A percentile compares a stretch with the other conserved stretches of the same genome.
Evolutionary conservation across 2,888 invertebrate genomes (phyloP).

Genomic region (Leptinotarsa rubiginosa): DNA sequence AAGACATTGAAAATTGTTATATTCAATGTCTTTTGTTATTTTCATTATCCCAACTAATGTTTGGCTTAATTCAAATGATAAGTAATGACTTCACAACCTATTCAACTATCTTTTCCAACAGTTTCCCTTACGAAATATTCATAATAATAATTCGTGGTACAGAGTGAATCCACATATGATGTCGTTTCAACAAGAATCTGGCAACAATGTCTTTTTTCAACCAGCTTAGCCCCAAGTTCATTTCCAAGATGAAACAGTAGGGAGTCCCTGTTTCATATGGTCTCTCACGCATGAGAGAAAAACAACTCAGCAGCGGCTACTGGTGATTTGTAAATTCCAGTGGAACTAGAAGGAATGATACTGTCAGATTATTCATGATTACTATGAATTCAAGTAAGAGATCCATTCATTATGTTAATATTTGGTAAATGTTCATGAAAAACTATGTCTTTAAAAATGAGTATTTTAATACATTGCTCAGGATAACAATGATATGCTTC

Average conservation of each 20-base stretch:
- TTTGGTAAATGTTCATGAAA: not conserved
- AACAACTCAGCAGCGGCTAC: slow-evolving; percentile 48
- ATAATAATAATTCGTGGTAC: no score
- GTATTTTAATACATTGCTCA: no score
- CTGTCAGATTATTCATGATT: slow-evolving; percentile 42
- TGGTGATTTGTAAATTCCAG: slow-evolving; percentile 50
- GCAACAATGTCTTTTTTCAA: slow-evolving; percentile 23
- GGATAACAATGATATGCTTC: no score
- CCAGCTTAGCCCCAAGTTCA: slow-evolving; percentile 16
- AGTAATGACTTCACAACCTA: no score
- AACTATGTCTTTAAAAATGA: no score
- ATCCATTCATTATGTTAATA: not conserved
- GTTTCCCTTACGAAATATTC: no score
- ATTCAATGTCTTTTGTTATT: no score
- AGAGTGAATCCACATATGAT: no score
- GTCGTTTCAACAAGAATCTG: not conserved
- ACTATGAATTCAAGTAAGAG: not conserved
- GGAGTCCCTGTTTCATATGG: slow-evolving; percentile 41
- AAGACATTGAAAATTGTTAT: no score
- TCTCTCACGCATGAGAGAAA: slow-evolving; percentile 39
- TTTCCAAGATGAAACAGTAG: slow-evolving; percentile 41
- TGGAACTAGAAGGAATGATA: slow-evolving; percentile 41
- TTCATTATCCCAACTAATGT: no score
- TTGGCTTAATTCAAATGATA: no score
- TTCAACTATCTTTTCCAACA: no score